Conservation (phyloP, 2,888 invertebrate species). For the Calliopum simillimum region DNA sequence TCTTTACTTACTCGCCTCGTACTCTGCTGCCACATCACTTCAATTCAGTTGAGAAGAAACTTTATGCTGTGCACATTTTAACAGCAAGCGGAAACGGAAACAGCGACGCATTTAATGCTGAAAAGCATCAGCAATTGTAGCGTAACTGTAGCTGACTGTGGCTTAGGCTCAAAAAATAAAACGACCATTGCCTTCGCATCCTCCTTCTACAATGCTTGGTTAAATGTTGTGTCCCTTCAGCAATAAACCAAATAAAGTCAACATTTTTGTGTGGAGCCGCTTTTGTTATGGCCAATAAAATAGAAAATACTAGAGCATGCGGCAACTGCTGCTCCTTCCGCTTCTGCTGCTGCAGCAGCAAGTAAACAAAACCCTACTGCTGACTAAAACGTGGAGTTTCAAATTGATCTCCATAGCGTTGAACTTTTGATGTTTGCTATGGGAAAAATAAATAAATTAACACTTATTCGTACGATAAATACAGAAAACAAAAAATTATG, state of each 20-base stretch:
- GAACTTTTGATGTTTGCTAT: not conserved
- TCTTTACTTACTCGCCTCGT: not conserved
- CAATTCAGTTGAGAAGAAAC: not conserved
- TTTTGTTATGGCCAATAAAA: constrained; percentile 24
- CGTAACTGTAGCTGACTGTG: not conserved
- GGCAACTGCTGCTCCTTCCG: not conserved
- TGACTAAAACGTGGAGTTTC: not conserved
- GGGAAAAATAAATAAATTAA: not conserved
- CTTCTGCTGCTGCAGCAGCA: not conserved
- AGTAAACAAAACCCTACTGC: not conserved
- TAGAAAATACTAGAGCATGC: not conserved
- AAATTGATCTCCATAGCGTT: not conserved
- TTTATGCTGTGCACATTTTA: not conserved
- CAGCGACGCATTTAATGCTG: not conserved
- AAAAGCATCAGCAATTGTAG: not conserved
- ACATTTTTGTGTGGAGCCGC: constrained; percentile 12
- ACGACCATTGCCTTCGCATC: not conserved
- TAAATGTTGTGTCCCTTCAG: constrained; percentile 38
- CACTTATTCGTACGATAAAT: too few relatives aligned
- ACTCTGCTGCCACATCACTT: not conserved
- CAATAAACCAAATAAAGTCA: constrained; percentile 36
- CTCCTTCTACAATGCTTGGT: not conserved
- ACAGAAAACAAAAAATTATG: not conserved
- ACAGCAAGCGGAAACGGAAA: not conserved
- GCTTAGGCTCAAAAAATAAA: not conserved